Evolutionary conservation across 2,113 vertebrate species (phyloP).

Genomic region (Brevimyrus niger): DNA sequence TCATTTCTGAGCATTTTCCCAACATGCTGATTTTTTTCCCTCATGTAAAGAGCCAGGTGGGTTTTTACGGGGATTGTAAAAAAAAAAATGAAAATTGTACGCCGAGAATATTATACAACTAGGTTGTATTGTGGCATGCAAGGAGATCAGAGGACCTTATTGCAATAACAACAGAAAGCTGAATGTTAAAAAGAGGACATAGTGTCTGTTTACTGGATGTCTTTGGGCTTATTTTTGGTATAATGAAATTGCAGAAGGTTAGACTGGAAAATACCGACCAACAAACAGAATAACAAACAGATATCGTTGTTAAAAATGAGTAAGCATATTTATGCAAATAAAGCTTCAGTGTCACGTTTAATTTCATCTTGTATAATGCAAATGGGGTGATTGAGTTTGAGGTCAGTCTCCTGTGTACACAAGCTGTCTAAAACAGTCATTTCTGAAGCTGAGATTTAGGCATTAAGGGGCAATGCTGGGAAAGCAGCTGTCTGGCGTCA

Average conservation of each 20-base stretch:
- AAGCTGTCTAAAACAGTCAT: not conserved
- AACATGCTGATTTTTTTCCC: not conserved
- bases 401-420: not conserved
- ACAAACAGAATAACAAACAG: not conserved
- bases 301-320: slow-evolving; percentile 26
- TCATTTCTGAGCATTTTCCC: not conserved
- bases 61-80: not conserved
- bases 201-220: not conserved
- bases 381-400: slow-evolving; percentile 1
- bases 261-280: slow-evolving; percentile 21
- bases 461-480: not conserved
- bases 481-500: not conserved
- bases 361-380: slow-evolving; percentile 10
- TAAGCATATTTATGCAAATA: slow-evolving; percentile 23
- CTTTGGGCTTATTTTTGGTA: slow-evolving; percentile 16
- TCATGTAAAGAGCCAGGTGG: not conserved
- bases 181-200: not conserved
- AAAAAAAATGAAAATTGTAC: not conserved
- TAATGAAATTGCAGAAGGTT: slow-evolving; percentile 17
- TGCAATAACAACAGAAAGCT: not conserved
- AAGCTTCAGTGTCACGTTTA: slow-evolving; percentile 14
- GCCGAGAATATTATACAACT: not conserved
- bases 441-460: not conserved
- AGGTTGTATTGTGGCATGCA: not conserved
- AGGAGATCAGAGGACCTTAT: not conserved